Base-by-base conservation (phyloP, 1,140 invertebrate species). In the Oreohelix idahoensis region DNA sequence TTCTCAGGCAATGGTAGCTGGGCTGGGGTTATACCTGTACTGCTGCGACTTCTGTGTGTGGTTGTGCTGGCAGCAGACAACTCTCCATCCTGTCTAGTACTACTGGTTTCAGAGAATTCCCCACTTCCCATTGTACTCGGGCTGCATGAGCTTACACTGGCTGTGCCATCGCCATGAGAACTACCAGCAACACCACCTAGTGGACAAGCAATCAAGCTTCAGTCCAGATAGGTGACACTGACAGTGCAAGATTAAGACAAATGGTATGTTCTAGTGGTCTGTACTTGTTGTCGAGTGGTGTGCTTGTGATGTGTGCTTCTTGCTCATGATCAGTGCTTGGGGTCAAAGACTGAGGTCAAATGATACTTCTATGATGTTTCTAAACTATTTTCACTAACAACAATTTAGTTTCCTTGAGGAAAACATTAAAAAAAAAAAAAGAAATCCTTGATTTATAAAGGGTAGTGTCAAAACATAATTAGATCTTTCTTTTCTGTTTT, bases 81-180 rank as follows among this genome's bases (percentile, higher is more conserved):
- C 36, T 85, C 81, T 49, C 83, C 81, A 76, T 87, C 84, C 79
- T 84, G 86, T 45, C 70, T 80, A 17, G 85, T 77, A 38, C 73
- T 79, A 45, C 85, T 86, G 10, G 84, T 75, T 69, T 89, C 87
- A 20, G 87, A 89, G 29, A 86, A 86, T 23, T 90, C 89, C 49
- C 89, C 90, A 85, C 83, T 87, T 71, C 85, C 85, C 29, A 85
- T 83, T 75, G 95, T 94, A 42, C 95, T 94, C 76, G 94, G 94
- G 89, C 94, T 95, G 90, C 90, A 87, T 79, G 96, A 97, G 91
- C 96, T 97, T 76, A 97, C 95, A 91, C 96, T 96, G 77, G 96
- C 95, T 74, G 95, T 95, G 90, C 96, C 96, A 39, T 80, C 78
- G 10, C 38, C 78, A 10, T 13, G 76, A 15, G 8, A 32, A 63